Evolutionary conservation across 2,113 vertebrate species (phyloP).

Genomic region (Beaufortia kweichowensis): DNA sequence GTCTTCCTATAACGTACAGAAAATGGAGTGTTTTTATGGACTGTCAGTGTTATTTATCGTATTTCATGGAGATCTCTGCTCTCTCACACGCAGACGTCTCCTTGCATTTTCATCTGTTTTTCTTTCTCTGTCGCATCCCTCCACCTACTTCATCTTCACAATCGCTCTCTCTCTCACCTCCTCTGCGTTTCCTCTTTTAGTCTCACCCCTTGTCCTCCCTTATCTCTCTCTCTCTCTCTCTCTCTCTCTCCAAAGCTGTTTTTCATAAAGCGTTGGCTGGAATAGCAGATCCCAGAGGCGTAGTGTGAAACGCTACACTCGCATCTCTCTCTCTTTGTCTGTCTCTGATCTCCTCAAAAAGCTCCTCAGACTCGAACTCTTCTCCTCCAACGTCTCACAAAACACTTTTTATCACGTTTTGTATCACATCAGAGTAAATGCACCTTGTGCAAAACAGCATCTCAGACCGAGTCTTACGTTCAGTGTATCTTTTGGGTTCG

Average conservation of each 20-base stretch:
- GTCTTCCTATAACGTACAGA: no score
- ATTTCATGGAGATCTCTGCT: conserved; percentile 12
- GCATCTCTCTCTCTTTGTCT: neutral
- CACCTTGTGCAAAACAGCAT: neutral
- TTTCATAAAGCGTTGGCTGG: conserved; percentile 42
- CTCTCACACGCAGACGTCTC: conserved; percentile 12
- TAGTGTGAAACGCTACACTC: conserved; percentile 48
- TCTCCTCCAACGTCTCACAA: no score
- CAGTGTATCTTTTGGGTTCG: neutral
- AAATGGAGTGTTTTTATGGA: neutral
- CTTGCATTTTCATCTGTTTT: conserved; percentile 14
- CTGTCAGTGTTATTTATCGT: conserved; percentile 20
- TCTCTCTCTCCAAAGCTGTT: conserved; percentile 40
- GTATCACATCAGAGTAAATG: neutral
- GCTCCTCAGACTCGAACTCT: no score
- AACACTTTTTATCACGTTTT: neutral
- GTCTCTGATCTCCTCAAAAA: no score
- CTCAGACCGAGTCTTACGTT: neutral
- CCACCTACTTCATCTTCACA: conserved; percentile 22
- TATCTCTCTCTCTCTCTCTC: conserved; percentile 30
- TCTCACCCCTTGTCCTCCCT: conserved; percentile 39
- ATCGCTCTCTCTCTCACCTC: conserved; percentile 28
- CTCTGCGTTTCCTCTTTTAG: conserved; percentile 28
- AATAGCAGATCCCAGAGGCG: conserved; percentile 26
- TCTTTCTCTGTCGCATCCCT: conserved; percentile 63